Base-by-base conservation (phyloP, 1,140 invertebrate genomes). In the Tyrophagus putrescentiae region DNA sequence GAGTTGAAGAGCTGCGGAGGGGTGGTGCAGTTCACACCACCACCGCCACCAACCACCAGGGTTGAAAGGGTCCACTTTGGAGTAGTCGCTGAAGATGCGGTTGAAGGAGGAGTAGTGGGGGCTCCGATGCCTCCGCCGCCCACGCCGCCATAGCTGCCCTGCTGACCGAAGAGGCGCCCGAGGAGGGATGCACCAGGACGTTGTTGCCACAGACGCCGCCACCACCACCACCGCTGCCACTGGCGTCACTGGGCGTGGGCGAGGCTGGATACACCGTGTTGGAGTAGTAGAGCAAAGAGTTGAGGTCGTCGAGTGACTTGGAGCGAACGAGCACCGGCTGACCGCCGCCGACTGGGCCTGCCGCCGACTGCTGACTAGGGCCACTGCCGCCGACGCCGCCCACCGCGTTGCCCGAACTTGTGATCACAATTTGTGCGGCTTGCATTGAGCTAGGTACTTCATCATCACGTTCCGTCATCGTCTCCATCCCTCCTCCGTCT, bases 401-500 rank as follows among this genome's bases (percentile, higher is more conserved):
- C 36, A 48, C 18, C 31, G 18, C 31, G 23, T 18, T 21, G 31
- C 21, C 31, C 7, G 45, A 48, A 21, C 18, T 48, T 48, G 45
- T 48, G 45, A 48, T 48, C 45, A 48, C 45, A 48, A 48, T 48
- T 48, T 48, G 45, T 48, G 45, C n/a, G n/a, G n/a, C 18, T 48
- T 48, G 45, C 45, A 48, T 48, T 48, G 45, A 48, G 45, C 45
- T 7, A 13, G 45, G 31, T 54, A 3, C 2, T 11, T 54, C 52
- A 1, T 33, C 21, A 7, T 48, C 45, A 29, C 21, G 13, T 13
- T 39, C 18, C n/a, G n/a, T n/a, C 45, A 48, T 48, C 31, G 45
- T 21, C 45, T 25, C 21, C n/a, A n/a, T n/a, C n/a, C n/a, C 41
- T 42, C 25, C 41, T 42, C 25, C 41, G 25, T 42, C 25, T 23